Base-by-base conservation (phyloP, 2,113 vertebrate genomes). In the Pelecanus crispus region DNA sequence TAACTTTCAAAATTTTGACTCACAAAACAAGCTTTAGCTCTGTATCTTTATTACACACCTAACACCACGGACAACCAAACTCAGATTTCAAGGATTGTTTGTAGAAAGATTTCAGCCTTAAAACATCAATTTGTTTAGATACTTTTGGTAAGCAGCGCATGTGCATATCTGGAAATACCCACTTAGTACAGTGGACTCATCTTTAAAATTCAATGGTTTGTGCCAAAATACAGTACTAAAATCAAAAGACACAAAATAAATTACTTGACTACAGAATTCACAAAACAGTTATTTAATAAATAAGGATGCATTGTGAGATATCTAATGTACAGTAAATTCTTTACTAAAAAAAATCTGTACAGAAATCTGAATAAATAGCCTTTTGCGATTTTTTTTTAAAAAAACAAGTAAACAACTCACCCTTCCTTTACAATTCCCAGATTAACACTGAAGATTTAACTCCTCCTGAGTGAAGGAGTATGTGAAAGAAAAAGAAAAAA, bases 181-280 rank as follows among this genome's bases (percentile, higher is more conserved):
- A 42, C 29, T 38, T 36, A 47, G 11, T 42, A 44, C 40, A 85
- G 21, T 15, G 13, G 50, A 61, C 24, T 79, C 0, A 1, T 73
- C 82, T 61, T 91, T 34, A 77, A 62, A 95, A 62, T n/a, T 73
- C 13, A 84, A 55, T 78, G 56, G 72, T 80, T 95, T 92, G 63
- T 96, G 61, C 75, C 82, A 95, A 90, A 97, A 93, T 85, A 97
- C 71, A 96, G 82, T 94, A 96, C 80, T 91, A 65, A 97, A 88
- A 94, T 50, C 53, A 71, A 87, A 66, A 86, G 68, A 94, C 70
- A 94, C 18, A 97, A 96, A 97, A 97, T 97, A 98, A 98, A 95
- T 97, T 96, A 95, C 28, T 78, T 49, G 75, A 65, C n/a, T 78
- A 56, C 70, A 74, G 86, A 59, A 52, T 84, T 81, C 92, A 90